phyloP scores from a whole-genome alignment of 2,797 vertebrate species.

The Mustela erminea region DNA sequence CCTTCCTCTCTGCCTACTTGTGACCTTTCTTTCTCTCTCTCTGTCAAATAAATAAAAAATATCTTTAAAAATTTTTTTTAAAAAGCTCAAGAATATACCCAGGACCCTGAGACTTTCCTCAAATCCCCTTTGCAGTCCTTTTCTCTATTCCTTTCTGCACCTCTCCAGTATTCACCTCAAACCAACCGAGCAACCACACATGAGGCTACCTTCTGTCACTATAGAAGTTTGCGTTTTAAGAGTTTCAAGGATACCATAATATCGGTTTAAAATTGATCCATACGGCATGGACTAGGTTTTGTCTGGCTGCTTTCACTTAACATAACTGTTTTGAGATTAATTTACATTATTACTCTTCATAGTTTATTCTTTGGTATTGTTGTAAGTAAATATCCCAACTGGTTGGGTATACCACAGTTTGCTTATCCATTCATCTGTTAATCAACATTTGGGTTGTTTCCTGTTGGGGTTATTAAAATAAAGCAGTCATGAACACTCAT shows the following conservation, averaged over 20 bases:
- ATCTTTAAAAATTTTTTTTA: too few relatives aligned
- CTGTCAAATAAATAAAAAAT: too few relatives aligned
- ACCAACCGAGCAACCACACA: neutral
- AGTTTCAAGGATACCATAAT: neutral
- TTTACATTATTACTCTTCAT: neutral
- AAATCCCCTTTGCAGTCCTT: neutral
- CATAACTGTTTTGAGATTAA: conserved; percentile 34
- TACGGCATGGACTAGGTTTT: neutral
- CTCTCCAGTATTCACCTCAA: neutral
- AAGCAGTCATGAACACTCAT: neutral
- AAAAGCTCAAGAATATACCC: neutral
- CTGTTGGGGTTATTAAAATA: neutral
- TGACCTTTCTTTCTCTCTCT: too few relatives aligned
- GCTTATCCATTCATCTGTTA: neutral
- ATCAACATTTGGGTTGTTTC: neutral
- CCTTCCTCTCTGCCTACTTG: too few relatives aligned
- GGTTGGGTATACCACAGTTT: neutral
- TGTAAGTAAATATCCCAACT: neutral
- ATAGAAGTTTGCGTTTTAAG: neutral
- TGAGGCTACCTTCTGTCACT: neutral
- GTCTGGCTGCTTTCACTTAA: neutral
- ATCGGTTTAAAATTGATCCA: neutral
- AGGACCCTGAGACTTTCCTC: neutral
- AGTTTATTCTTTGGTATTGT: neutral
- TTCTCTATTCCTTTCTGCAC: neutral